A percentile compares a stretch with the other conserved stretches of the same genome.
Conservation (phyloP, 2,888 invertebrate species). For the Cotesia congregata region DNA sequence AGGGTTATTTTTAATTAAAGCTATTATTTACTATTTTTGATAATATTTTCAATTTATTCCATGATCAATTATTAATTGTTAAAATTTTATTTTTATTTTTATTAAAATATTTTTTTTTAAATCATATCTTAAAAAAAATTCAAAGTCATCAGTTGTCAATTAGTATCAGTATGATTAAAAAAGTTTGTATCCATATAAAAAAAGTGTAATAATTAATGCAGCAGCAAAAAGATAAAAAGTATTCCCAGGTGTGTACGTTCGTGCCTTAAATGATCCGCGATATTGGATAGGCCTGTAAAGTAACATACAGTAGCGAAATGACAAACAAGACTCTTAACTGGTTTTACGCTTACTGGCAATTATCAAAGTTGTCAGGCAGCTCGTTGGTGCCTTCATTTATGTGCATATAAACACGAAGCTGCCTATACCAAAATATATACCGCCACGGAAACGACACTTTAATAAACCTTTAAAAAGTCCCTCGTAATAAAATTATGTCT, state of each 20-base stretch:
- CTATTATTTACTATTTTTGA: too few relatives aligned
- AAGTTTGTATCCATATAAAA: conserved; percentile 1
- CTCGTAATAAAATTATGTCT: conserved; percentile 10
- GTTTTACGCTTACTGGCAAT: conserved; percentile 64
- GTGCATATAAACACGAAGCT: conserved; percentile 59
- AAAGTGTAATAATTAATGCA: background rate
- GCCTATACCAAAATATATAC: background rate
- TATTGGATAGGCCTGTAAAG: conserved; percentile 32
- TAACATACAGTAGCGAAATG: conserved; percentile 58
- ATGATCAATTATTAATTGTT: too few relatives aligned
- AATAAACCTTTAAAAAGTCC: background rate
- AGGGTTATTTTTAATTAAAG: too few relatives aligned
- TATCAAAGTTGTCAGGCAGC: conserved; percentile 66
- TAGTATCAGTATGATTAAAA: background rate
- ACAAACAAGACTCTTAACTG: conserved; percentile 62
- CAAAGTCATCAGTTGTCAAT: too few relatives aligned
- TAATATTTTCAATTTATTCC: too few relatives aligned
- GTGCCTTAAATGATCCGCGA: background rate
- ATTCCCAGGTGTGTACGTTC: background rate
- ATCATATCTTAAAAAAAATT: too few relatives aligned
- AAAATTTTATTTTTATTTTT: too few relatives aligned
- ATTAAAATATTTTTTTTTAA: too few relatives aligned
- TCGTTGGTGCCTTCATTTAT: conserved; percentile 64
- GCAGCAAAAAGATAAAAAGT: background rate
- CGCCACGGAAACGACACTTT: background rate